Percentiles rank a stretch among this genome's conserved stretches.
Conservation (phyloP, 2,113 vertebrate genomes). For the Halichoeres trimaculatus region DNA sequence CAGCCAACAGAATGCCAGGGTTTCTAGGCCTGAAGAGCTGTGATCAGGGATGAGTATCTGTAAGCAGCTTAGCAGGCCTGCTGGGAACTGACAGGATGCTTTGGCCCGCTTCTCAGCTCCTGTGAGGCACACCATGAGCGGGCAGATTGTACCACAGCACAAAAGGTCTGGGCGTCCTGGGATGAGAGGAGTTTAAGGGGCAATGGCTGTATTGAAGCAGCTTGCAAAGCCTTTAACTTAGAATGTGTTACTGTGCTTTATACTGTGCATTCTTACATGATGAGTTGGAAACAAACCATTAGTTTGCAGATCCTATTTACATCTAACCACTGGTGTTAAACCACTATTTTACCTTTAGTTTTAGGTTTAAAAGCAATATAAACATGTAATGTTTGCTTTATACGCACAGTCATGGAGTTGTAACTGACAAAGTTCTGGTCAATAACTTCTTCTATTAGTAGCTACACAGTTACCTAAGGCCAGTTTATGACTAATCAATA, state of each 20-base stretch:
- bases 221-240: neutral
- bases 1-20: slow-evolving; percentile 58
- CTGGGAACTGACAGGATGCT: slow-evolving; percentile 66
- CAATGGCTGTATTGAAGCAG: slow-evolving; percentile 4
- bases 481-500: neutral
- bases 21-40: slow-evolving; percentile 72
- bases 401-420: neutral
- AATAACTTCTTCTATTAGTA: neutral
- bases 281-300: too few relatives aligned
- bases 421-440: neutral
- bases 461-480: neutral
- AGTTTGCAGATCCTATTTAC: too few relatives aligned
- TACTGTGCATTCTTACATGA: too few relatives aligned
- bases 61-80: slow-evolving; percentile 80
- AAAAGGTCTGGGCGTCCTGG: slow-evolving; percentile 6
- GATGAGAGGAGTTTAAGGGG: neutral
- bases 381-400: neutral
- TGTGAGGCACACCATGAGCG: slow-evolving; percentile 50
- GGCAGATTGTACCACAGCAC: slow-evolving; percentile 33
- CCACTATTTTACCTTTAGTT: too few relatives aligned
- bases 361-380: neutral
- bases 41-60: slow-evolving; percentile 79
- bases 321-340: too few relatives aligned
- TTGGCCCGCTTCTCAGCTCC: slow-evolving; percentile 57
- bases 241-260: too few relatives aligned